Base-by-base conservation (phyloP, 2,888 invertebrate genomes). In the Cerceris rybyensis region DNA sequence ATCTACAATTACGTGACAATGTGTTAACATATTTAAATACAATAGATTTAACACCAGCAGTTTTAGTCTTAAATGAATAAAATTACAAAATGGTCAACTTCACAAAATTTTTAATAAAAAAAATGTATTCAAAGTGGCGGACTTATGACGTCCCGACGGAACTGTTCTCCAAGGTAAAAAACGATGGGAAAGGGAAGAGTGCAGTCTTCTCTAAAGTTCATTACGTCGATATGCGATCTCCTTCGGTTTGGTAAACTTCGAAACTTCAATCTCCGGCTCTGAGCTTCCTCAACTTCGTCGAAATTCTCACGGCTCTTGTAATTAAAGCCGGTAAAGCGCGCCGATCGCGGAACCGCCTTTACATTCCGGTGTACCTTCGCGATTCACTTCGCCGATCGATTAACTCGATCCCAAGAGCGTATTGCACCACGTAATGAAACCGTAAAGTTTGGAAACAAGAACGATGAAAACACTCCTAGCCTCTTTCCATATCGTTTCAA, bases 281-380 rank as follows among this genome's bases (percentile, higher is more conserved):
- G 58, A 57, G 69, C 60, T 75, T 71, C 70, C 52, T 52, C 63
- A 68, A 54, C 52, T 60, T 74, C 73, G 71, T 69, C 81, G 78
- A 83, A 83, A 81, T 79, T 82, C 83, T 83, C 83, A 83, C 81
- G 83, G 82, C 60, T 81, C 78, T 74, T 73, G 83, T 83, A 83
- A 83, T 83, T 83, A 83, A 83, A 78, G 70, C 73, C 80, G 75
- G 73, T 72, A 73, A 83, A 75, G 66, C 73, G 70, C 69, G 54
- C 60, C 74, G 65, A 28, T 28, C 49, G 39, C 52, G 78, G 81
- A 63, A 63, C 81, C 79, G 75, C 83, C 84, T 73, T 79, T 70
- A 72, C 84, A 61, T 81, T 78, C 75, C 76, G 67, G 55, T 72
- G 66, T 69, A 42, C 49, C 65, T 65, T 76, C 76, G 58, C 66